Evolutionary conservation across 2,797 vertebrate genomes (phyloP), one percentile per base, ranked within the genome.

Genomic region (Ctenosaura bakeri): DNA sequence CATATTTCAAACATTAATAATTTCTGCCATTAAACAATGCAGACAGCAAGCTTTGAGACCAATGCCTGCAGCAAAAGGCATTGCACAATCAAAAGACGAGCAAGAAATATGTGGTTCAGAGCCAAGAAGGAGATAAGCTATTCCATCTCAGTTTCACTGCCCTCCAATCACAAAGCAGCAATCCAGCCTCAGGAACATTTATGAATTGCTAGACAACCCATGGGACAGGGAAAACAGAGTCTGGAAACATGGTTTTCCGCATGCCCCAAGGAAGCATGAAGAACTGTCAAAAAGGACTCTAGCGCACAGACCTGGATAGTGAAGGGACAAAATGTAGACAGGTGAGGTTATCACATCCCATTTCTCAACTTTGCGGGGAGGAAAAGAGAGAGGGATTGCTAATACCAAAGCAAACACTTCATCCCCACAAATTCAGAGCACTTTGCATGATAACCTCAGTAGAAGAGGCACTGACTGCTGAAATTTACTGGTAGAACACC

Each of bases 1-100:
- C n/a, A 35, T 29, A n/a, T 83, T 86, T 90, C n/a, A 76, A 64
- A 64, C n/a, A 42, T 24, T 87, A 6, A 29, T 42, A 64, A 74
- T 32, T 62, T 16, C 6, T 71, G 50, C 50, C 54, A n/a, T 16
- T 64, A 56, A 64, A 82, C 1, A 24, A 54, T 42, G 12, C 26
- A 56, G 56, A 8, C n/a, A 83, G 1, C 7, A 0, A 83, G 6
- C 0, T 59, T 20, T 54, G 62, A 54, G 71, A 42, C 50, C 38
- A 29, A 86, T 3, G 20, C 29, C 35, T 50, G 14, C 46, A 71
- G 18, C 42, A 54, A 14, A 26, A 8, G 84, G 16, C 81, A 6
- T 1, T 0, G 3, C 0, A 0, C 5, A 71, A 78, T 32, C 81
- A 24, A 50, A 74, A 82, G 62, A 42, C 71, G 82, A 77, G 50